Conservation (phyloP, 2,113 vertebrate species). For the Aphyosemion australe region DNA sequence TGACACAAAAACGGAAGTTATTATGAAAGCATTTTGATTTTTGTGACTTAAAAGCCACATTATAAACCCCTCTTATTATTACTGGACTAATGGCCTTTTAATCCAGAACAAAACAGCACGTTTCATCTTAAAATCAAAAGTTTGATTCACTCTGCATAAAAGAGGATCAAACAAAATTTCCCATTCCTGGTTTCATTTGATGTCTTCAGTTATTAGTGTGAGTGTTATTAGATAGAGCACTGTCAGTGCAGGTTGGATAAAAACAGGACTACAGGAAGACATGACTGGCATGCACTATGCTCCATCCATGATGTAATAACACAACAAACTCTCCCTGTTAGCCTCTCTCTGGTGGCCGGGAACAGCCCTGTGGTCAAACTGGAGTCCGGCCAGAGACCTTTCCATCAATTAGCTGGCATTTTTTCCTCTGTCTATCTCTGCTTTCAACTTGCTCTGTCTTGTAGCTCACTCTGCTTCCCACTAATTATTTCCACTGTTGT, state of each 20-base stretch:
- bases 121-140: not conserved
- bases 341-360: slow-evolving; percentile 43
- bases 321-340: slow-evolving; percentile 17
- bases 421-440: slow-evolving; percentile 28
- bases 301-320: slow-evolving; percentile 12
- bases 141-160: not conserved
- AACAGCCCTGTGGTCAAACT: slow-evolving; percentile 70
- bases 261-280: slow-evolving; percentile 1
- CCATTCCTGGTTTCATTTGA: not conserved
- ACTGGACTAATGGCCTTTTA: too few species aligned
- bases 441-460: slow-evolving; percentile 38
- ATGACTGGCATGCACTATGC: not conserved
- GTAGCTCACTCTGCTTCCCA: slow-evolving; percentile 30
- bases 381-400: slow-evolving; percentile 64
- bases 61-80: too few species aligned
- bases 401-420: slow-evolving; percentile 69
- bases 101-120: too few species aligned
- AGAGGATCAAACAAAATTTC: not conserved
- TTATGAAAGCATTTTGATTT: too few species aligned
- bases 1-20: too few species aligned
- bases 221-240: not conserved
- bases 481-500: slow-evolving; percentile 58
- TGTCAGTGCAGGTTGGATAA: slow-evolving; percentile 8
- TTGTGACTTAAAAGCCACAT: too few species aligned
- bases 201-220: not conserved